Percentiles rank a stretch among this genome's conserved stretches.
Conservation (phyloP, 1,140 invertebrate genomes). For the Limonius californicus region DNA sequence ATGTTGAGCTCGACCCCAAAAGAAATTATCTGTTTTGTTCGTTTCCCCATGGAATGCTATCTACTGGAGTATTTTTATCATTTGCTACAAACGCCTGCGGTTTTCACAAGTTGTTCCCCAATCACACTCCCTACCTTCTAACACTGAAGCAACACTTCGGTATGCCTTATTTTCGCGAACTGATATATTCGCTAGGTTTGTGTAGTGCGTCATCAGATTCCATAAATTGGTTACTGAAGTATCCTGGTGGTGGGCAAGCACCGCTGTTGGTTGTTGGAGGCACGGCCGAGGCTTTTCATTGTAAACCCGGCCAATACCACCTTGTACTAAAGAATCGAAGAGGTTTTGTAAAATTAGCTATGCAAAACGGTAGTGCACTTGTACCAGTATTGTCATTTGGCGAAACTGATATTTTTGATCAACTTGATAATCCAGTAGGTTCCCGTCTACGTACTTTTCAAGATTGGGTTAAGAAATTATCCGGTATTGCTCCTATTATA, state of each 20-base stretch:
- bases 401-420: conserved; percentile 80
- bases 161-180: neutral
- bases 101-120: conserved; percentile 4
- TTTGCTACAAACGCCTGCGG: neutral
- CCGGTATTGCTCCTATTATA: conserved; percentile 76
- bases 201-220: neutral
- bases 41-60: conserved; percentile 79
- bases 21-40: conserved; percentile 80
- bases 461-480: conserved; percentile 60
- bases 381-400: conserved; percentile 87
- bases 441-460: conserved; percentile 67
- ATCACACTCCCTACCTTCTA: conserved; percentile 42
- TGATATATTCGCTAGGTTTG: neutral
- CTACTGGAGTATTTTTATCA: neutral
- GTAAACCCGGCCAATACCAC: conserved; percentile 65
- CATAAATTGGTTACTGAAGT: conserved; percentile 41
- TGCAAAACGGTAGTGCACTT: conserved; percentile 64
- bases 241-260: conserved; percentile 55
- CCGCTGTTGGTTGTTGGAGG: conserved; percentile 75
- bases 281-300: conserved; percentile 72
- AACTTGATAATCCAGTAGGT: conserved; percentile 67
- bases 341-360: conserved; percentile 73
- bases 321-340: conserved; percentile 68
- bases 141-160: conserved; percentile 40
- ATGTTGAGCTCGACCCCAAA: conserved; percentile 67